A percentile compares a stretch with the other conserved stretches of the same genome.
Evolutionary conservation across 2,888 invertebrate genomes (phyloP).

Genomic region (Hypsopygia costalis): DNA sequence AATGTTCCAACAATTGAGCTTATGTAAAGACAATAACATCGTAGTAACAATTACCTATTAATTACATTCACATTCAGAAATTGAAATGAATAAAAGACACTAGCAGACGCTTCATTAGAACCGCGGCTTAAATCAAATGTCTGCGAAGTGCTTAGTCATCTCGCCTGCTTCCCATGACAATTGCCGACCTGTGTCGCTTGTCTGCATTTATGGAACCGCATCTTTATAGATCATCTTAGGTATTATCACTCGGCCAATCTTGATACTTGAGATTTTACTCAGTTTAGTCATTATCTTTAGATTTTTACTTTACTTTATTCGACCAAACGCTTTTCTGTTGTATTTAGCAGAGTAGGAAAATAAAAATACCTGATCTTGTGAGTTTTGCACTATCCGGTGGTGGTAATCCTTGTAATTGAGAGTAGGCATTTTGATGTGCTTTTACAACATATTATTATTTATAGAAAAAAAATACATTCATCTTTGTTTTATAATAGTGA

Average conservation of each 20-base stretch:
- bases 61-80: neutral
- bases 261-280: neutral
- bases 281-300: too few relatives aligned
- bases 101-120: constrained; percentile 18
- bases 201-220: constrained; percentile 20
- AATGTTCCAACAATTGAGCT: too few relatives aligned
- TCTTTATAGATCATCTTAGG: constrained; percentile 25
- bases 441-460: too few relatives aligned
- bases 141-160: constrained; percentile 39
- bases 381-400: too few relatives aligned
- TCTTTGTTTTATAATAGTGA: too few relatives aligned
- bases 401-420: too few relatives aligned
- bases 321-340: too few relatives aligned
- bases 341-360: too few relatives aligned
- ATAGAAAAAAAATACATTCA: too few relatives aligned
- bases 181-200: constrained; percentile 32
- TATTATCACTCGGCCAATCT: constrained; percentile 7
- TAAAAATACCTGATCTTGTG: too few relatives aligned
- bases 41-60: constrained; percentile 7
- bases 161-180: constrained; percentile 50
- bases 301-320: too few relatives aligned
- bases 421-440: too few relatives aligned
- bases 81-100: neutral
- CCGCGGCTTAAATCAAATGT: constrained; percentile 29
- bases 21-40: neutral